Evolutionary conservation across 1,140 invertebrate genomes (phyloP).

Genomic region (Planococcus citri): DNA sequence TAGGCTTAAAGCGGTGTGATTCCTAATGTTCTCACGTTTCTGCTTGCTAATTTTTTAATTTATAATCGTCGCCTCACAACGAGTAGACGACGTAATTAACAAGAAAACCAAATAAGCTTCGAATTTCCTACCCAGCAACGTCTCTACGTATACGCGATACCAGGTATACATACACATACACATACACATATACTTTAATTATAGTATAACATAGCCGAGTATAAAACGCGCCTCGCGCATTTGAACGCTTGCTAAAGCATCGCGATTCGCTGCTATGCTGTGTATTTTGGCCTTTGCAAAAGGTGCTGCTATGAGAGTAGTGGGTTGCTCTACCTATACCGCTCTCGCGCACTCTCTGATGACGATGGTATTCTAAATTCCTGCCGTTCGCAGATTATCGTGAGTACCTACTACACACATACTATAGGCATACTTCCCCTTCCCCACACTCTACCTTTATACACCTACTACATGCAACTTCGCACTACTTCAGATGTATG

Average conservation of each 20-base stretch:
- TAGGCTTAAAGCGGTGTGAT: background rate
- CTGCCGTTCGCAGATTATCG: background rate
- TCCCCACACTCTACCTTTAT: background rate
- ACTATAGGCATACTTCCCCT: too few species aligned
- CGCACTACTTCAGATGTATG: background rate
- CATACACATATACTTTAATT: too few species aligned
- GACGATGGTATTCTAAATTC: background rate
- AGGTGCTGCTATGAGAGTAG: too few species aligned
- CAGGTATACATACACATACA: too few species aligned
- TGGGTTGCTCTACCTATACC: background rate
- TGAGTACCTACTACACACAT: too few species aligned
- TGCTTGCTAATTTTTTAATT: conserved; percentile 1
- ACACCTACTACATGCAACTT: background rate
- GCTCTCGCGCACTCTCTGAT: background rate
- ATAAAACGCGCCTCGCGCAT: too few species aligned
- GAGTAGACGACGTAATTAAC: background rate
- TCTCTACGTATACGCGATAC: too few species aligned
- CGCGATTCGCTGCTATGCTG: too few species aligned
- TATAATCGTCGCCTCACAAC: background rate
- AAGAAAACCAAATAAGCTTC: conserved; percentile 2
- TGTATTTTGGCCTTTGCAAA: too few species aligned
- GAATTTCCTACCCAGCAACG: background rate
- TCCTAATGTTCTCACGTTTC: conserved; percentile 6
- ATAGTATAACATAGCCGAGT: too few species aligned
- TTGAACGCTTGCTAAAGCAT: too few species aligned